Evolutionary conservation across 1,140 invertebrate species (phyloP).

Genomic region (Drosophila lacertosa): DNA sequence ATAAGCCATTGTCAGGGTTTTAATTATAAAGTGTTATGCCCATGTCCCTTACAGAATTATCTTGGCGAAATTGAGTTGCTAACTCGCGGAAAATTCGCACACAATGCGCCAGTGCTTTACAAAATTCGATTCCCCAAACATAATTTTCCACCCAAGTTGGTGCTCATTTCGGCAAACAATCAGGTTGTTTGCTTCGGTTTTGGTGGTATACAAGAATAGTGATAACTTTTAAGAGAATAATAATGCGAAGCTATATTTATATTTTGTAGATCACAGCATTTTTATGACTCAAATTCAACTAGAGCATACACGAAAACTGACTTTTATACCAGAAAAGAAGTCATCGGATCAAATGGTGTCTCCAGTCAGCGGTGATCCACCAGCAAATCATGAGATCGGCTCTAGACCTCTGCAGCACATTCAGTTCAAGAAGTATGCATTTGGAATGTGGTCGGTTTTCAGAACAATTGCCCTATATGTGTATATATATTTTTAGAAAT

Average conservation of each 20-base stretch:
- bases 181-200: conserved; percentile 73
- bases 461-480: conserved; percentile 8
- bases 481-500: background rate
- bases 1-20: too few relatives aligned
- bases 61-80: conserved; percentile 78
- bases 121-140: conserved; percentile 78
- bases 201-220: conserved; percentile 43
- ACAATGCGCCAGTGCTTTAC: conserved; percentile 63
- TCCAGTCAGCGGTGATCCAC: conserved; percentile 12
- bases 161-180: conserved; percentile 71
- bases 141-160: conserved; percentile 73
- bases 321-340: conserved; percentile 62
- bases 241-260: too few relatives aligned
- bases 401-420: conserved; percentile 50
- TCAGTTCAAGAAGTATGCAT: conserved; percentile 78
- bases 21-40: background rate
- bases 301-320: conserved; percentile 76
- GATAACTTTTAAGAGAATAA: too few relatives aligned
- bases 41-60: conserved; percentile 64
- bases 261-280: conserved; percentile 66
- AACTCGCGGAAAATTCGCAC: conserved; percentile 68
- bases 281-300: conserved; percentile 82
- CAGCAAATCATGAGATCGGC: conserved; percentile 32
- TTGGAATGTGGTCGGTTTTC: conserved; percentile 59
- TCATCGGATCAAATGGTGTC: conserved; percentile 26